Evolutionary conservation across 2,888 invertebrate genomes (phyloP).

Genomic region (Lasioglossum figueresi): DNA sequence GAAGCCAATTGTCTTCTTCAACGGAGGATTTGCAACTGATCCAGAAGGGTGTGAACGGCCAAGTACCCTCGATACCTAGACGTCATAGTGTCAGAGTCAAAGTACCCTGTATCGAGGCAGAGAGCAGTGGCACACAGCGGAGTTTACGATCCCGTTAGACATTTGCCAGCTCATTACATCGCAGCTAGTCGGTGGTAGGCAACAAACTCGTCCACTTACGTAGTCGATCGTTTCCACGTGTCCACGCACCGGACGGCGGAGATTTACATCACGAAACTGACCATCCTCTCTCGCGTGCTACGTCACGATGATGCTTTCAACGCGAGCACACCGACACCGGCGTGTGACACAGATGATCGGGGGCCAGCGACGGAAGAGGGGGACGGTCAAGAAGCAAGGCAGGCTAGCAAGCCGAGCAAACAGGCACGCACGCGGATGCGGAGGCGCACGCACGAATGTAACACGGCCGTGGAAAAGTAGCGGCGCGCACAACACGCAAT

Average conservation of each 20-base stretch:
- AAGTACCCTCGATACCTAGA: background rate
- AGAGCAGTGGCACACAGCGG: background rate
- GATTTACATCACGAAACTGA: conserved; percentile 5
- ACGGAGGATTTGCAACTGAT: background rate
- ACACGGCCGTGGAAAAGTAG: background rate
- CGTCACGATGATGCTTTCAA: conserved; percentile 21
- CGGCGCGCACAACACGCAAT: conserved; percentile 40
- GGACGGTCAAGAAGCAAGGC: background rate
- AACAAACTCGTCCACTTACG: conserved; percentile 13
- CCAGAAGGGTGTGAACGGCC: background rate
- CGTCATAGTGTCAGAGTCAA: background rate
- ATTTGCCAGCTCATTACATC: conserved; percentile 9
- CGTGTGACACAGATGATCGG: conserved; percentile 28
- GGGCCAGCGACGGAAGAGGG: background rate
- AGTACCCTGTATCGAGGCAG: background rate
- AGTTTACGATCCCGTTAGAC: background rate
- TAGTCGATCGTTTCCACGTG: conserved; percentile 38
- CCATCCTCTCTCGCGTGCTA: background rate
- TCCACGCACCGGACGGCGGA: conserved; percentile 10
- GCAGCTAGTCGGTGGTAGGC: background rate
- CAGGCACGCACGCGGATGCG: conserved; percentile 8
- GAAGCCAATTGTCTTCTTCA: too few relatives aligned
- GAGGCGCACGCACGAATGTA: conserved; percentile 12
- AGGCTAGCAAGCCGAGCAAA: background rate
- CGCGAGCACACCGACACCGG: conserved; percentile 16